Conservation (phyloP, 2,888 invertebrate species). For the Deladenus siricidicola region DNA sequence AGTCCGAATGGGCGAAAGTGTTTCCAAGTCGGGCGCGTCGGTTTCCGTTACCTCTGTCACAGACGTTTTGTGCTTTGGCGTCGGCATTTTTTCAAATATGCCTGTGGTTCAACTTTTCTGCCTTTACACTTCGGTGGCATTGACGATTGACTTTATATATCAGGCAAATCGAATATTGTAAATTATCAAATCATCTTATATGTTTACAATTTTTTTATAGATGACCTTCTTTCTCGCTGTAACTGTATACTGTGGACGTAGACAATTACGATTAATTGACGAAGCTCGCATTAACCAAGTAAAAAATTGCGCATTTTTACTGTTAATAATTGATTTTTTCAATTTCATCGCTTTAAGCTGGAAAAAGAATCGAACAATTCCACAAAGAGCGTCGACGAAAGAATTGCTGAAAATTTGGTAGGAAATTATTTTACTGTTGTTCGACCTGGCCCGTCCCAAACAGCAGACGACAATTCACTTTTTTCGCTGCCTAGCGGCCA, state of each 20-base stretch:
- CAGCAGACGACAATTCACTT: no score
- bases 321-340: not conserved
- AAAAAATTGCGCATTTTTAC: not conserved
- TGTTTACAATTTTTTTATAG: slow-evolving; percentile 11
- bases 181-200: slow-evolving; percentile 1
- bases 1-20: slow-evolving; percentile 24
- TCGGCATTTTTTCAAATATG: slow-evolving; percentile 47
- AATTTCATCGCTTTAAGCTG: not conserved
- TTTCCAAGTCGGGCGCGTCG: slow-evolving; percentile 32
- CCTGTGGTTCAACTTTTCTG: slow-evolving; percentile 50
- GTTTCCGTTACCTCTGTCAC: slow-evolving; percentile 33
- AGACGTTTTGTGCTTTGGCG: slow-evolving; percentile 50
- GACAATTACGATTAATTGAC: slow-evolving; percentile 24
- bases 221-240: slow-evolving; percentile 49
- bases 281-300: not conserved
- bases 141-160: slow-evolving; percentile 48
- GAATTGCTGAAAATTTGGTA: no score
- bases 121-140: slow-evolving; percentile 45
- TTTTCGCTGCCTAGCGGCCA: no score
- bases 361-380: not conserved
- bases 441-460: no score
- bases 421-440: no score
- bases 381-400: not conserved
- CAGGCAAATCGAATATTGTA: slow-evolving; percentile 25
- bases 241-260: slow-evolving; percentile 33